A percentile compares a stretch with the other conserved stretches of the same genome.
Conservation (phyloP, 2,797 vertebrate genomes). For the Megaceryle alcyon region DNA sequence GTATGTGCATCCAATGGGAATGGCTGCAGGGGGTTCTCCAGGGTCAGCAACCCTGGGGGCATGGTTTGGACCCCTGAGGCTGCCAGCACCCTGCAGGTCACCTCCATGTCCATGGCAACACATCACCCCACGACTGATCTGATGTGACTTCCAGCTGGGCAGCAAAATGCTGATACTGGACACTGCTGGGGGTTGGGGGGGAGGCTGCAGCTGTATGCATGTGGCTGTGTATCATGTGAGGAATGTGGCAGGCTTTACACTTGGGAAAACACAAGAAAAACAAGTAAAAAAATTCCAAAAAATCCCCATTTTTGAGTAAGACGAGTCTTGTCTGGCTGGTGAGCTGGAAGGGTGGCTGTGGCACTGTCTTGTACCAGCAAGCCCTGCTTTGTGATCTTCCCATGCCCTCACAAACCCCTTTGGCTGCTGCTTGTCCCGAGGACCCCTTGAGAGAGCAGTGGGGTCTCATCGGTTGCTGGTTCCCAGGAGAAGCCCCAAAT, state of each 20-base stretch:
- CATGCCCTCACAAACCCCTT: background rate
- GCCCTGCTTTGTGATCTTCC: rapidly evolving
- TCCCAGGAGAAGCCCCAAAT: background rate
- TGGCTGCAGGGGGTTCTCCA: rapidly evolving
- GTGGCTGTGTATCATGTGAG: background rate
- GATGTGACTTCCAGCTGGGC: rapidly evolving
- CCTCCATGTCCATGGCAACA: background rate
- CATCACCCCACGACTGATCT: background rate
- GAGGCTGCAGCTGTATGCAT: rapidly evolving
- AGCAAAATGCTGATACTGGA: background rate
- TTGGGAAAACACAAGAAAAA: background rate
- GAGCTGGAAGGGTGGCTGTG: background rate
- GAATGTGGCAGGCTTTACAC: background rate
- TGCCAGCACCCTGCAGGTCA: background rate
- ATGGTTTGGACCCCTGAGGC: background rate
- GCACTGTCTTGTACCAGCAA: background rate
- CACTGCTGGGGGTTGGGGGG: background rate
- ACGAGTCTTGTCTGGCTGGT: background rate
- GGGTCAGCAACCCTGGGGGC: background rate
- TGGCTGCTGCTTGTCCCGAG: background rate
- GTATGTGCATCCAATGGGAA: background rate
- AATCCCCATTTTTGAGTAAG: background rate
- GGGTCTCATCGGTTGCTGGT: background rate
- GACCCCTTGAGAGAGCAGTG: background rate
- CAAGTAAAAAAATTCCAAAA: background rate